phyloP scores from a whole-genome alignment of 2,888 invertebrate genomes.

The Cephus rjabovi region DNA sequence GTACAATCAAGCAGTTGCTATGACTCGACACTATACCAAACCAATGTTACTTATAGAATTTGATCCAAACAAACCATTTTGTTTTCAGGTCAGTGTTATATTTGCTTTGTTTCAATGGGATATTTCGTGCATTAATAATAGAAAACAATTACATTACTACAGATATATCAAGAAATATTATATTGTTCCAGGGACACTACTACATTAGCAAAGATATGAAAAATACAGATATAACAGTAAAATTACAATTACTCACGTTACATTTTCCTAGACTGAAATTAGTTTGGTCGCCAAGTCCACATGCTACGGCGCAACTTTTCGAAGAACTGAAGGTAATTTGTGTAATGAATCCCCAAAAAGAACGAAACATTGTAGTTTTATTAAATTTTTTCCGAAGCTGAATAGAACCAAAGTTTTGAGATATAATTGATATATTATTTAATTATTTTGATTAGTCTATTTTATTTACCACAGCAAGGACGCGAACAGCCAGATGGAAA shows the following conservation, averaged over 20 bases:
- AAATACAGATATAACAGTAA: constrained; percentile 84
- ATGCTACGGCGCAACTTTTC: constrained; percentile 95
- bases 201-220: constrained; percentile 82
- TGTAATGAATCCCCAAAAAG: background rate
- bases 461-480: constrained; percentile 72
- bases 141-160: background rate
- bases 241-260: constrained; percentile 91
- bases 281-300: constrained; percentile 97
- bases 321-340: constrained; percentile 86
- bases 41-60: constrained; percentile 96
- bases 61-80: constrained; percentile 92
- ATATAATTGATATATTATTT: constrained; percentile 10
- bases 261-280: constrained; percentile 94
- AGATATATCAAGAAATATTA: background rate
- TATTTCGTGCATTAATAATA: background rate
- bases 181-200: constrained; percentile 77
- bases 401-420: background rate
- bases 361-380: constrained; percentile 12
- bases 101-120: background rate
- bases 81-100: constrained; percentile 76
- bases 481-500: constrained; percentile 83
- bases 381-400: background rate
- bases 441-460: constrained; percentile 14
- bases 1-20: constrained; percentile 94
- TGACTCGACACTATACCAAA: constrained; percentile 89